Evolutionary conservation across 1,140 invertebrate species (phyloP).

Genomic region (Drosophila nasuta): DNA sequence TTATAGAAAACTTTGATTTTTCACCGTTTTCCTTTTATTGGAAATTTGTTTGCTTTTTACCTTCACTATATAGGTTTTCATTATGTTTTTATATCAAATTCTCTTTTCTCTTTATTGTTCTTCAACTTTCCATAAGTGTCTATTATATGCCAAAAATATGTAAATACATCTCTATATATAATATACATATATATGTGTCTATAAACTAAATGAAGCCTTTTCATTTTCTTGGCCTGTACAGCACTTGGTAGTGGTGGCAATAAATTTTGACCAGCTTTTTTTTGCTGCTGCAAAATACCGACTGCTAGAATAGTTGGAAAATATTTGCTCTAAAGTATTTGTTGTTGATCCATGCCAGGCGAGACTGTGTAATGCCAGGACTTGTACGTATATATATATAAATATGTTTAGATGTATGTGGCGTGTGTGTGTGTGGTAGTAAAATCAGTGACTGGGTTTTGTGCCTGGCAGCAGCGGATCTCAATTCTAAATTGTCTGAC

Average conservation of each 20-base stretch:
- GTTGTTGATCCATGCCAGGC: constrained; percentile 15
- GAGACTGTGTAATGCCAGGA: constrained; percentile 24
- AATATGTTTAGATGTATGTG: constrained; percentile 27
- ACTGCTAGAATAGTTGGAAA: constrained; percentile 39
- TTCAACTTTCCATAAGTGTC: constrained; percentile 59
- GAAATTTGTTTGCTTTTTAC: constrained; percentile 50
- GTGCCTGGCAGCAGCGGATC: constrained; percentile 19
- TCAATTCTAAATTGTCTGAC: constrained; percentile 30
- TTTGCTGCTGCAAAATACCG: constrained; percentile 22
- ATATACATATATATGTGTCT: constrained; percentile 70
- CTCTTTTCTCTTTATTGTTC: constrained; percentile 52
- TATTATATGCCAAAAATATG: constrained; percentile 80
- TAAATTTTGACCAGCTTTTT: constrained; percentile 53
- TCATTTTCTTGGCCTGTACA: constrained; percentile 74
- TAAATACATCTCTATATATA: constrained; percentile 78
- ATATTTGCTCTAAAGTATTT: constrained; percentile 30
- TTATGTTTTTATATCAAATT: constrained; percentile 23
- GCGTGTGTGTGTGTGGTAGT: no score
- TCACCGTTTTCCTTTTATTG: constrained; percentile 67
- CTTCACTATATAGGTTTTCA: constrained; percentile 30
- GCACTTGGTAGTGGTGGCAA: constrained; percentile 70
- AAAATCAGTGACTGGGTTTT: constrained; percentile 23
- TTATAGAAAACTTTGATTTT: constrained; percentile 65
- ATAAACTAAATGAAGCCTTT: constrained; percentile 79
- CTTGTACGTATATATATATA: constrained; percentile 31